A percentile compares a stretch with the other conserved stretches of the same genome.
phyloP scores from a whole-genome alignment of 2,888 invertebrate species.

The Drosophila nr. fundita region DNA sequence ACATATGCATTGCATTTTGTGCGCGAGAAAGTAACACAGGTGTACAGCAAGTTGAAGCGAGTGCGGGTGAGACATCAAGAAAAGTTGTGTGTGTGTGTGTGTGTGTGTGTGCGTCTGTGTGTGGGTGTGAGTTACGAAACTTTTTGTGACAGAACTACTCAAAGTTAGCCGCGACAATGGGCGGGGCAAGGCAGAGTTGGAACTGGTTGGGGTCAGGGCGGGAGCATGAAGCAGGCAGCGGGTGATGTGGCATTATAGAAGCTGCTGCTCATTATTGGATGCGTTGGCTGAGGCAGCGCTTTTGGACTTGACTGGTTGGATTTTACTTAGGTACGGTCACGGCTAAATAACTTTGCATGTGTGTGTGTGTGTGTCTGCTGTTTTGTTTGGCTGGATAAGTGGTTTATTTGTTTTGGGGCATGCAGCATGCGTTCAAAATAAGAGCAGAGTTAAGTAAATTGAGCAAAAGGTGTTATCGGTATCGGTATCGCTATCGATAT shows the following conservation, averaged over 20 bases:
- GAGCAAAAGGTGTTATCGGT: constrained; percentile 37
- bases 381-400: constrained; percentile 3
- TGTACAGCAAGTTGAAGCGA: constrained; percentile 27
- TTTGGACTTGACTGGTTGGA: constrained; percentile 19
- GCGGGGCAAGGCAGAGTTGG: constrained; percentile 6
- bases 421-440: constrained; percentile 55
- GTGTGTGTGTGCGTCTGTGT: constrained; percentile 8
- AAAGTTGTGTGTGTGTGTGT: constrained; percentile 36
- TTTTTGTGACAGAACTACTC: constrained; percentile 46
- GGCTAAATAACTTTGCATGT: constrained; percentile 39
- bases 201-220: not conserved
- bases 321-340: constrained; percentile 33
- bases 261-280: constrained; percentile 15
- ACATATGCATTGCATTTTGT: constrained; percentile 41
- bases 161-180: constrained; percentile 38
- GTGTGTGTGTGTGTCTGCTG: constrained; percentile 8
- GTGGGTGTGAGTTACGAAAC: constrained; percentile 10
- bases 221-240: constrained; percentile 7
- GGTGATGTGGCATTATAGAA: constrained; percentile 2
- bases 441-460: constrained; percentile 44
- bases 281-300: constrained; percentile 31
- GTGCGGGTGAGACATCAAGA: constrained; percentile 16
- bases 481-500: constrained; percentile 42
- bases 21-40: constrained; percentile 51
- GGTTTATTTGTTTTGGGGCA: constrained; percentile 20